These are phyloP conservation scores for Gymnobelideus leadbeateri DNA, from an alignment of 2,113 vertebrate genomes.

Conservation along the genomic window DNA sequence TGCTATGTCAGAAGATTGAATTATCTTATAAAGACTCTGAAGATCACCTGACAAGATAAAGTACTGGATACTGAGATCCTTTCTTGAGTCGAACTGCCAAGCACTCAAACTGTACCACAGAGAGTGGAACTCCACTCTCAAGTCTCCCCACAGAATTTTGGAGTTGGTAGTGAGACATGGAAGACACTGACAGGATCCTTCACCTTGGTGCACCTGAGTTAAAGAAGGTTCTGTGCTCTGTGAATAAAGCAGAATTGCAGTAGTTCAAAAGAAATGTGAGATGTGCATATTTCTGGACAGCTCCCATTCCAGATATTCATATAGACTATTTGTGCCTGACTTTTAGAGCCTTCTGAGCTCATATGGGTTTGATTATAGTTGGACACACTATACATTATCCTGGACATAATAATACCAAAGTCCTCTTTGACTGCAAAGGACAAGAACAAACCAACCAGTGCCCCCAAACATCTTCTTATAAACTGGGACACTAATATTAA, in stretches of 20 bases:
- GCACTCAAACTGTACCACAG: too few relatives aligned
- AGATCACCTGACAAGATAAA: too few relatives aligned
- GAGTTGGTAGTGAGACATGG: background rate
- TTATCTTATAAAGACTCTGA: too few relatives aligned
- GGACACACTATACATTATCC: too few relatives aligned
- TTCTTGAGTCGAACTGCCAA: too few relatives aligned
- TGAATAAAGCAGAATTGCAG: background rate
- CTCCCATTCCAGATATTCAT: background rate
- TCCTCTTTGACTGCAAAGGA: background rate
- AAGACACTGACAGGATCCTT: background rate
- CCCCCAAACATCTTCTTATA: background rate
- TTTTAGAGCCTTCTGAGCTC: background rate
- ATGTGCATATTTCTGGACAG: background rate
- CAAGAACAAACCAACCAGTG: background rate
- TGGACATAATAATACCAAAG: too few relatives aligned
- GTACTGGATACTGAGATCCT: too few relatives aligned
- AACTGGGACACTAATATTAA: slow-evolving; percentile 9
- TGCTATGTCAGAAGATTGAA: too few relatives aligned
- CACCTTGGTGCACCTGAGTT: background rate
- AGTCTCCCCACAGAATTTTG: background rate
- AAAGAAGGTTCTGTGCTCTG: background rate
- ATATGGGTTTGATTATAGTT: background rate
- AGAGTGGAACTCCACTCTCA: too few relatives aligned
- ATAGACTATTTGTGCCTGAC: background rate
- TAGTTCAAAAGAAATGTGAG: too few relatives aligned